Percentiles rank a stretch among this genome's conserved stretches.
Evolutionary conservation across 2,113 vertebrate genomes (phyloP).

Genomic region (Gracilinanus agilis): DNA sequence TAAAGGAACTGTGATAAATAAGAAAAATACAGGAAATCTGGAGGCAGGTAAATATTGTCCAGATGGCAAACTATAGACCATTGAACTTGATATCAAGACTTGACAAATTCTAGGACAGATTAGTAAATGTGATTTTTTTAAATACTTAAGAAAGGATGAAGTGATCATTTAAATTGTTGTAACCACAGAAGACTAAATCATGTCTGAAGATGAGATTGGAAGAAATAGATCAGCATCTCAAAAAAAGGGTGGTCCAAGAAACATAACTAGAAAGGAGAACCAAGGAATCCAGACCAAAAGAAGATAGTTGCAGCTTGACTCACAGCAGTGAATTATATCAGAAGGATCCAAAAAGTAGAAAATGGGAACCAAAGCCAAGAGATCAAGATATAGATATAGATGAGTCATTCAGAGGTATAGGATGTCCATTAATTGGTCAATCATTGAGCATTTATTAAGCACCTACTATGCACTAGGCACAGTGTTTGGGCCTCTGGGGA

Average conservation of each 20-base stretch:
- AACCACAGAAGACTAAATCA: neutral
- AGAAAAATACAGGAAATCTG: neutral
- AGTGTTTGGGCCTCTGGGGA: too few relatives aligned
- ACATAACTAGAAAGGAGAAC: neutral
- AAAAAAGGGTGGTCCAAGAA: neutral
- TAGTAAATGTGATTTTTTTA: neutral
- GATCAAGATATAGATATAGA: neutral
- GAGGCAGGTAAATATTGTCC: neutral
- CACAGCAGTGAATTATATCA: neutral
- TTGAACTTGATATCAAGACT: neutral
- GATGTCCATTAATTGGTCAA: neutral
- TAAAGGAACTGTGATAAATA: neutral
- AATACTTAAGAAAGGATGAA: neutral
- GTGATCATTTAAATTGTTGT: neutral
- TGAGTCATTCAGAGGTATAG: neutral
- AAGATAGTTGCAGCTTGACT: neutral
- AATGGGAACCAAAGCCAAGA: neutral
- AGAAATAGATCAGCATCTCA: neutral
- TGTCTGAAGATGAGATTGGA: neutral
- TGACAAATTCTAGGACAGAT: neutral
- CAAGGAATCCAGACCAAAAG: neutral
- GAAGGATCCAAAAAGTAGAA: neutral
- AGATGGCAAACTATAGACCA: neutral
- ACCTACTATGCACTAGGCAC: too few relatives aligned
- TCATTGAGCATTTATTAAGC: neutral